Base-by-base conservation (phyloP, 2,113 vertebrate genomes). In the Cariama cristata region DNA sequence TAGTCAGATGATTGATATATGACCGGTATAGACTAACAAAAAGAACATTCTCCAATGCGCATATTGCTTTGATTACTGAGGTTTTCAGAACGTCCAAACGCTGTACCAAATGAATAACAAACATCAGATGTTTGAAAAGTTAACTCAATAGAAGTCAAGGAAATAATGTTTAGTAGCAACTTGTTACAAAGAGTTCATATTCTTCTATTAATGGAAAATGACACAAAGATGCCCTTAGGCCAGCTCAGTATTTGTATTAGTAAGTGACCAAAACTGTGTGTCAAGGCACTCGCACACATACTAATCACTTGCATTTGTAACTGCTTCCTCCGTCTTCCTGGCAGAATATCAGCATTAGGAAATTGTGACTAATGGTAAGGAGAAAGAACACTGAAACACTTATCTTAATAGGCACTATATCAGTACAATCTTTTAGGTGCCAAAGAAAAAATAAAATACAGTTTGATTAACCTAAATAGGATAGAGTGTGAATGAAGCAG, bases 271-370 rank as follows among this genome's bases (percentile, higher is more conserved):
- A 94, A 93, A 90, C 73, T 95, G 87, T 92, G 84, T 93, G 93
- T 97, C 87, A 91, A 71, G 95, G 91, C 71, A 83, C 82, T 86
- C 59, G 16, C 67, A 85, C 72, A 85, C 49, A 26, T 58, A 60
- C 93, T 97, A 93, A 97, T 96, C 96, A 71, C 88, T 97, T 91
- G 94, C 95, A 76, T 97, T 98, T 97, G 90, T 86, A 93, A 86
- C 94, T 94, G 86, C 87, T 97, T 97, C 94, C 95, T 97, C 82
- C 10, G 9, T 87, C 96, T 96, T 97, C 66, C 87, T 98, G 97
- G 96, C 94, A 96, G 94, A 96, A 63, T 59, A 83, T 93, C 97
- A 94, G 81, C 58, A 5, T 90, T 93, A 96, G 97, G 96, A 97
- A 97, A 96, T 79, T 53, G 82, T 98, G 96, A 96, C 93, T 97